Evolutionary conservation across 2,797 vertebrate genomes (phyloP).

Genomic region (Tamandua tetradactyla): DNA sequence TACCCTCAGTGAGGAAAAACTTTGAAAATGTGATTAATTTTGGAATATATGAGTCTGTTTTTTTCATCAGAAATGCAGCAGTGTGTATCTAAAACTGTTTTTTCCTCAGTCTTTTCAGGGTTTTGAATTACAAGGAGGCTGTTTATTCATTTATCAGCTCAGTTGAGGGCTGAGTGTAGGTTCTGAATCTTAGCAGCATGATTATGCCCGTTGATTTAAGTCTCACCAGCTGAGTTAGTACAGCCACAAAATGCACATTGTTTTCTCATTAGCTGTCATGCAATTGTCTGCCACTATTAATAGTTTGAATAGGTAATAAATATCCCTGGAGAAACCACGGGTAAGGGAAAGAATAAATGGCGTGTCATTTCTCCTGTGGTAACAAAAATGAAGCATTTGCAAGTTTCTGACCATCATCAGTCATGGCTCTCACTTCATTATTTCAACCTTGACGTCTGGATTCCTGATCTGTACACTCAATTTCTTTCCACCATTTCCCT

Average conservation of each 20-base stretch:
- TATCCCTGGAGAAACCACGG: constrained; percentile 54
- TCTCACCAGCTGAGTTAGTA: neutral
- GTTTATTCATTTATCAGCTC: constrained; percentile 19
- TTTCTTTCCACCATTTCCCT: constrained; percentile 4
- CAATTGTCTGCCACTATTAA: constrained; percentile 45
- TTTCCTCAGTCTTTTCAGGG: neutral
- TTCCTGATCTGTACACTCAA: constrained; percentile 32
- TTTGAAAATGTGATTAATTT: constrained; percentile 25
- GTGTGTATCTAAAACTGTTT: neutral
- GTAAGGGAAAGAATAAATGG: constrained; percentile 21
- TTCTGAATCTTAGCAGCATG: constrained; percentile 41
- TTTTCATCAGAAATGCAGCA: constrained; percentile 16
- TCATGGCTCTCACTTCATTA: constrained; percentile 54
- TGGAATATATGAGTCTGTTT: neutral
- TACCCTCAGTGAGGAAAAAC: constrained; percentile 23
- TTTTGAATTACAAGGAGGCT: constrained; percentile 19
- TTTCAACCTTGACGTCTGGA: constrained; percentile 15
- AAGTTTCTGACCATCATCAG: constrained; percentile 35
- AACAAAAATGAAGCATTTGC: constrained; percentile 46
- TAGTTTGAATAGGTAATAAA: constrained; percentile 55
- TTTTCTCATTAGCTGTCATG: constrained; percentile 38
- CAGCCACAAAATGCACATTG: neutral
- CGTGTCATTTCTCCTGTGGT: constrained; percentile 63
- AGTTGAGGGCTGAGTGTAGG: neutral
- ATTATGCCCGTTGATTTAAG: neutral